Percentiles rank a stretch among this genome's conserved stretches.
Evolutionary conservation across 2,113 vertebrate genomes (phyloP).

Genomic region (Dromiciops gliroides): DNA sequence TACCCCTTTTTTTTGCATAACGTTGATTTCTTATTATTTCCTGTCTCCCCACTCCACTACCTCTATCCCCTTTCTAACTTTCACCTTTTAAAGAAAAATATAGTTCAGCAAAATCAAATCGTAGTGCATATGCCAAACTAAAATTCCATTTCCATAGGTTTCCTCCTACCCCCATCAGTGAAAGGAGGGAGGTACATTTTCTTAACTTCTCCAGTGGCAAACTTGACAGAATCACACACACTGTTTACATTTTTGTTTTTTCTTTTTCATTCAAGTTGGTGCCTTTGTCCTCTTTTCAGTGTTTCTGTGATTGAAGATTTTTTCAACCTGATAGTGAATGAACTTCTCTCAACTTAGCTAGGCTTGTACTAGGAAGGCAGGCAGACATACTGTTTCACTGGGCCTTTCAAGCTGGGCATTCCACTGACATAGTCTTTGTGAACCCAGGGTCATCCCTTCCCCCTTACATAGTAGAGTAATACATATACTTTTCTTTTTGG

Average conservation of each 20-base stretch:
- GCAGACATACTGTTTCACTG: not conserved
- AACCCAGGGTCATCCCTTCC: not conserved
- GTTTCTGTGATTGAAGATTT: not conserved
- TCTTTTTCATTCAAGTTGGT: not conserved
- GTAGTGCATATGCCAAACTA: not conserved
- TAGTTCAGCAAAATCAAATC: not conserved
- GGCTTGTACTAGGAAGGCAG: not conserved
- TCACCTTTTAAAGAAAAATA: not conserved
- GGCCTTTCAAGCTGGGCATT: not conserved
- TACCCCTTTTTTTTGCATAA: not conserved
- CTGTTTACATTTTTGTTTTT: not conserved
- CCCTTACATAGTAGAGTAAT: not conserved
- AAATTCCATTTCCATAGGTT: not conserved
- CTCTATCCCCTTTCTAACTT: not conserved
- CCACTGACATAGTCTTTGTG: not conserved
- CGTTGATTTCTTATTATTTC: not conserved
- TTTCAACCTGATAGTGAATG: not conserved
- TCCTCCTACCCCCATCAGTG: not conserved
- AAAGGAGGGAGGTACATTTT: not conserved
- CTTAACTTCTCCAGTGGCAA: not conserved
- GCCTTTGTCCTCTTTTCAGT: not conserved
- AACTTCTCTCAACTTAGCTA: not conserved
- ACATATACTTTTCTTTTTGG: too few relatives aligned
- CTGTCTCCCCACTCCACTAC: not conserved
- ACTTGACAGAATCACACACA: not conserved